phyloP scores from a whole-genome alignment of 2,113 vertebrate genomes.

The Dolichotis patagonum region DNA sequence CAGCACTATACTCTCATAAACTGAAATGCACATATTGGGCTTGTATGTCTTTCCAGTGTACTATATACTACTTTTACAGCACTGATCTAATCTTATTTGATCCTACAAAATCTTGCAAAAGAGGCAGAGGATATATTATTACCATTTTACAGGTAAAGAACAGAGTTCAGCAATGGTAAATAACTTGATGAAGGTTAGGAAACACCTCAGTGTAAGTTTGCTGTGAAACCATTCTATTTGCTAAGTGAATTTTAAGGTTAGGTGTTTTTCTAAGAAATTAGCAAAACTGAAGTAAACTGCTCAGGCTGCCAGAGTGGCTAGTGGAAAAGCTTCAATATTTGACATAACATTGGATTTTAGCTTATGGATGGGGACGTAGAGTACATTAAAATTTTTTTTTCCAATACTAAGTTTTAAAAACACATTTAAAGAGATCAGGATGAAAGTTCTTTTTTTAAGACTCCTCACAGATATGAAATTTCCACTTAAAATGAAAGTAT shows the following conservation, averaged over 20 bases:
- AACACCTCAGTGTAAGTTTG: slow-evolving; percentile 4
- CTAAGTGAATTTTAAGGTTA: slow-evolving; percentile 21
- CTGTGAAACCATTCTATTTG: neutral
- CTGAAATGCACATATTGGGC: neutral
- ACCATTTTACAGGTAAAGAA: neutral
- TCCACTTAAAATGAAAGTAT: slow-evolving; percentile 19
- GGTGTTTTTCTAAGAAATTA: neutral
- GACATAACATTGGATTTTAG: slow-evolving; percentile 20
- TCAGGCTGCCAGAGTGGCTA: neutral
- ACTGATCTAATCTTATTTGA: neutral
- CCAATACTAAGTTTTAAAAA: slow-evolving; percentile 51
- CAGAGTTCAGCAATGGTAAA: neutral
- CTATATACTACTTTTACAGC: neutral
- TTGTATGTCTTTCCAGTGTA: neutral
- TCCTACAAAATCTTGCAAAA: neutral
- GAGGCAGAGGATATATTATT: neutral
- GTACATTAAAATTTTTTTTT: neutral
- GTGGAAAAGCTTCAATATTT: slow-evolving; percentile 18
- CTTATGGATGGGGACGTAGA: neutral
- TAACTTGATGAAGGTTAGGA: neutral
- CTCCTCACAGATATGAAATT: neutral
- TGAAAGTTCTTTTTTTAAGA: slow-evolving; percentile 37
- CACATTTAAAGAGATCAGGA: neutral
- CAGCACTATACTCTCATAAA: neutral
- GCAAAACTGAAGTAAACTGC: neutral